phyloP scores from a whole-genome alignment of 2,888 invertebrate genomes.

The Tridacna gigas region DNA sequence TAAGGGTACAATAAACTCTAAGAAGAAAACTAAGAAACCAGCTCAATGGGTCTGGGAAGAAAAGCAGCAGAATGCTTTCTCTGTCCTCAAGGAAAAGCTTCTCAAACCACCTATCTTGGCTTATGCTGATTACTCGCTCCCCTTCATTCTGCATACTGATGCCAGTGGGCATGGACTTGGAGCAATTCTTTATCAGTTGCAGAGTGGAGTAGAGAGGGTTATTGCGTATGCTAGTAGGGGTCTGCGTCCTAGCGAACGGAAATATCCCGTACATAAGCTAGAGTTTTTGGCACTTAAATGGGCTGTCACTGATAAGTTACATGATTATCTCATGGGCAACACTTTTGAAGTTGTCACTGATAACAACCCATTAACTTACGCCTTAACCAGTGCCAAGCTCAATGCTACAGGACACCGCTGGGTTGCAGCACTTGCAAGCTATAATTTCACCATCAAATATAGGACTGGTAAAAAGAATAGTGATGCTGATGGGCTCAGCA shows the following conservation, averaged over 20 bases:
- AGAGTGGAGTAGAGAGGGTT: neutral
- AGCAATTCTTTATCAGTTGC: neutral
- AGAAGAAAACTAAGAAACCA: neutral
- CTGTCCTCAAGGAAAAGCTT: neutral
- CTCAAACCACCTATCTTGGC: neutral
- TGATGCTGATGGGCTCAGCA: too few species aligned
- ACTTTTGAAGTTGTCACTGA: neutral
- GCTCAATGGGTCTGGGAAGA: neutral
- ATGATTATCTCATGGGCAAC: neutral
- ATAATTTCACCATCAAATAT: constrained; percentile 3
- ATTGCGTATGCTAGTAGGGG: neutral
- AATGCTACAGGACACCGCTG: constrained; percentile 1
- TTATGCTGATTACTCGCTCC: neutral
- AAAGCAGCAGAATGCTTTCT: neutral
- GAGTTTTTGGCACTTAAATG: neutral
- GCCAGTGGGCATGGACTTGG: neutral
- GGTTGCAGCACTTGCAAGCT: neutral
- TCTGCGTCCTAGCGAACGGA: neutral
- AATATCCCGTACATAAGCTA: constrained; percentile 2
- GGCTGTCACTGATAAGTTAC: constrained; percentile 3
- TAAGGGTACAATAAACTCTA: neutral
- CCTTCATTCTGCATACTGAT: neutral
- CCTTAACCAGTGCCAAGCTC: neutral
- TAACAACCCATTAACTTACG: neutral
- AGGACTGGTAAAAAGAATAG: neutral